These are phyloP conservation scores for Furnarius figulus DNA, from an alignment of 2,113 vertebrate genomes.

Conservation along the genomic window DNA sequence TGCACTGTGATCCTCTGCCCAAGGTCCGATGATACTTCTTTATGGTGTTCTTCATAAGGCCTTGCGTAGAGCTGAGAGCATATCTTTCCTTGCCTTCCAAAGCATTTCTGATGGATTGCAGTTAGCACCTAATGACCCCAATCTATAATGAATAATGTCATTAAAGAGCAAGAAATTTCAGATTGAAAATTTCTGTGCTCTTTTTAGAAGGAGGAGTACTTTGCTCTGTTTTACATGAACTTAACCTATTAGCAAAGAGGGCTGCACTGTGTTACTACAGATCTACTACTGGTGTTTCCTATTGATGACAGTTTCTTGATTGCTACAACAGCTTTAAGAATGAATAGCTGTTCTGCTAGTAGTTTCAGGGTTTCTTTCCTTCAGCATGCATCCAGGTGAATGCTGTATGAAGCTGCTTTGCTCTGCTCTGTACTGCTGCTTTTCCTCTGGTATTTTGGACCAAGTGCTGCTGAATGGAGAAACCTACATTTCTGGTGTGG, in stretches of 20 bases:
- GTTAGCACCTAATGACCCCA: not conserved
- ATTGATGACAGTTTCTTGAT: not conserved
- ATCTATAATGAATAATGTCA: not conserved
- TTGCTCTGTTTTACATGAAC: not conserved
- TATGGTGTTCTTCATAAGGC: not conserved
- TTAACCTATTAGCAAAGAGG: not conserved
- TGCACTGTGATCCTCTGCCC: not conserved
- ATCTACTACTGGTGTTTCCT: not conserved
- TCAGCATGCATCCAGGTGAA: not conserved
- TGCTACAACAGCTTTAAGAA: not conserved
- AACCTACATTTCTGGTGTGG: fast-evolving
- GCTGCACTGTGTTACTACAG: not conserved
- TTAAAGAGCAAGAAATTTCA: not conserved
- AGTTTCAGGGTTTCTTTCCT: not conserved
- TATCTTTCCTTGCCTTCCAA: not conserved
- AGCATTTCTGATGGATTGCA: not conserved
- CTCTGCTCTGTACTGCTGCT: not conserved
- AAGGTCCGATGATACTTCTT: not conserved
- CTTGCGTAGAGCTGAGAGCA: not conserved
- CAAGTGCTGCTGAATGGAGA: not conserved
- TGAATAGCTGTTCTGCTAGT: not conserved
- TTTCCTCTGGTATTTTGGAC: not conserved
- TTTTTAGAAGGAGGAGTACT: not conserved
- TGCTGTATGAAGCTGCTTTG: not conserved
- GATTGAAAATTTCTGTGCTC: not conserved